Evolutionary conservation across 2,888 invertebrate species (phyloP), one percentile per base, ranked within the genome.

Genomic region (Sepiola atlantica): DNA sequence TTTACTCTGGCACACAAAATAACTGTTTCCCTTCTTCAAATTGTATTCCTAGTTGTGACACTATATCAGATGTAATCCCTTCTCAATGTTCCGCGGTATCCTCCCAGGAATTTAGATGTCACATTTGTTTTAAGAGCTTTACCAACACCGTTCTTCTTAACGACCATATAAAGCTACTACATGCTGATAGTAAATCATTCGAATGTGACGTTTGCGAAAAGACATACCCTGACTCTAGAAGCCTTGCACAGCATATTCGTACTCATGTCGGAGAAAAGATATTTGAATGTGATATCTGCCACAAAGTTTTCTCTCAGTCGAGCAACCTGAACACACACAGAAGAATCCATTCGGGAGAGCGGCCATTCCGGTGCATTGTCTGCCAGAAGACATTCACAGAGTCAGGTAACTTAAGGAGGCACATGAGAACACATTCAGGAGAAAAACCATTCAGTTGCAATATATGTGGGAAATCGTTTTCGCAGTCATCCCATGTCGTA

Each of bases 401-500:
- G 45, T 92, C 92, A 1, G 92, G 92, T 0, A 92, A 92, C 28
- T 55, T 92, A 18, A 28, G 54, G 28, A 28, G 92, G n/a, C 92
- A 92, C 28, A 92, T 92, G 54, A 54, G 92, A 28, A 92, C 55
- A 55, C 92, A 92, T 92, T 92, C 92, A 24, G 92, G 92, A 12
- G 92, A 92, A 55, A 92, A 55, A n/a, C 92, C 92, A 18, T 92
- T 54, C 20, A 92, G 55, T 55, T 92, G 92, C 28, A 55, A 92
- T 54, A 55, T 92, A 20, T 92, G 92, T 55, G 92, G 55, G 35
- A 92, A 92, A 35, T 55, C 55, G 10, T 92, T 92, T 55, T 92
- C 92, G 6, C 92, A 92, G 55, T 54, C 55, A 45, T 54, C 92
- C 28, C 92, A 92, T 24, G 92, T 92, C n/a, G 92, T 45, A 24